Evolutionary conservation across 53 echinoderm and acorn worm genomes (phyloP).

Genomic region (Holothuria scabra): DNA sequence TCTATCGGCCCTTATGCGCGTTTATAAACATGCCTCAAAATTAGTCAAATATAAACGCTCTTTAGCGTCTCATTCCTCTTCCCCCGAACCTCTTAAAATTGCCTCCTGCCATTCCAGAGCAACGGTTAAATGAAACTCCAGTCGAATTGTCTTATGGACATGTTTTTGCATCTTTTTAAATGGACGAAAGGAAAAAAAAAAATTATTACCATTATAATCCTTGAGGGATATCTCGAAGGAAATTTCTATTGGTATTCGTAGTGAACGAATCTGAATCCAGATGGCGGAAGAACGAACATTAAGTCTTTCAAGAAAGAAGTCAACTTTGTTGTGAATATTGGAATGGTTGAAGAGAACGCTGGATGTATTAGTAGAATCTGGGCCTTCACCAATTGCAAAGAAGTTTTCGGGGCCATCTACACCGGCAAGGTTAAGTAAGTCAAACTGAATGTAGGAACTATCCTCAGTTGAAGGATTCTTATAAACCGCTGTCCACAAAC

Average conservation of each 20-base stretch:
- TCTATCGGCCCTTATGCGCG: too few species aligned
- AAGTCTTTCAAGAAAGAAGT: conserved; percentile 13
- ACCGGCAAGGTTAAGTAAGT: neutral
- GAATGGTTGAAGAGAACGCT: conserved; percentile 37
- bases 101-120: too few species aligned
- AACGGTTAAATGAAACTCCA: too few species aligned
- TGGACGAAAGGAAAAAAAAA: too few species aligned
- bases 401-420: conserved; percentile 10
- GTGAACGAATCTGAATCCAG: conserved; percentile 29
- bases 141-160: too few species aligned
- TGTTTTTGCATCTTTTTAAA: too few species aligned
- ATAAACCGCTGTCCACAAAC: conserved; percentile 1
- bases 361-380: neutral
- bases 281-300: neutral
- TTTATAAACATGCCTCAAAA: too few species aligned
- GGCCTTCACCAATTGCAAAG: conserved; percentile 19
- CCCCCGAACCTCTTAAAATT: too few species aligned
- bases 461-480: neutral
- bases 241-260: neutral
- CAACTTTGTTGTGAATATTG: conserved; percentile 8
- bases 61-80: too few species aligned
- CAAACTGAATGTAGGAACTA: neutral
- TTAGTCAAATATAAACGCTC: too few species aligned
- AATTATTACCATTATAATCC: neutral
- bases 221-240: conserved; percentile 1